Evolutionary conservation across 2,113 vertebrate species (phyloP), one percentile per base, ranked within the genome.

Genomic region (Pygoscelis antarcticus): DNA sequence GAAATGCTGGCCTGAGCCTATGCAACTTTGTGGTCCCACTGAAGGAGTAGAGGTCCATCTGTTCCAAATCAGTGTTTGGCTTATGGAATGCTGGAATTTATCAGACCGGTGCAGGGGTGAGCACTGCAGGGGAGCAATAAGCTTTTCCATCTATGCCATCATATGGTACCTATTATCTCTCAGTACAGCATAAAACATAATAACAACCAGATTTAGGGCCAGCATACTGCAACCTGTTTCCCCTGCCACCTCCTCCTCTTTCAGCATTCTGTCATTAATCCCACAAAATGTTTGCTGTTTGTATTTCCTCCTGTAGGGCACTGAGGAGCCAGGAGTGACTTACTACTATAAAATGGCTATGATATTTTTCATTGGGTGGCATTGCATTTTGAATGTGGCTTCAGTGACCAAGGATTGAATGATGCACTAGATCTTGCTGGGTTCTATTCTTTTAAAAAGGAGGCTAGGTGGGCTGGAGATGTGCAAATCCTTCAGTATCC

Each of bases 61-160:
- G 98, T 96, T 98, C 96, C 95, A 92, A 97, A 98, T 98, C 98
- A 98, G 57, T 16, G 13, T 23, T 85, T 96, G 98, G 97, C 97
- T 95, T 70, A 18, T 61, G 93, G 94, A 93, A 97, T 96, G 96
- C 94, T 97, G 97, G 97, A 96, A 98, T 96, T 87, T 79, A 95
- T 94, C 97, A 96, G 97, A 90, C 94, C 78, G 16, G 96, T 96
- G 93, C 95, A 96, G 97, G 97, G 98, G 95, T 86, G 91, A 96
- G 93, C 96, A 36, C 96, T 97, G 97, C 97, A 97, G 97, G 98
- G 96, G 96, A 97, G 91, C 96, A 40, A 2, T 47, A 83, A 97
- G 96, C 96, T 95, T 87, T 95, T 93, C 95, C 95, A 97, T 96
- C 96, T 82, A 85, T 75, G 32, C 66, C 20, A 2, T 58, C 98